Evolutionary conservation across 2,888 invertebrate species (phyloP), one percentile per base, ranked within the genome.

Genomic region (Drosophila nr. fundita): DNA sequence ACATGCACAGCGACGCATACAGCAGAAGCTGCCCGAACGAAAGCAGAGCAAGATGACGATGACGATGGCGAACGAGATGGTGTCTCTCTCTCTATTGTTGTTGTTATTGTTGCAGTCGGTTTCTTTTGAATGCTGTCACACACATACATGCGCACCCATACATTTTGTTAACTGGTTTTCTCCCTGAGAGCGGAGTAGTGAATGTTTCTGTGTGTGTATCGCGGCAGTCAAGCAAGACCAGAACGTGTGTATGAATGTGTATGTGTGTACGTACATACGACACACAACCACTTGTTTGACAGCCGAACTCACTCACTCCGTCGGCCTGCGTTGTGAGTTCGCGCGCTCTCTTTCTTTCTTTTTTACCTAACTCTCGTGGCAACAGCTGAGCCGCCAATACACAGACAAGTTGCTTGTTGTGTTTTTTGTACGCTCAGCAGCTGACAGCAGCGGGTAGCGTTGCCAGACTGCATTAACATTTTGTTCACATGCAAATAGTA

Each of bases 241-340:
- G 78, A 70, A 82, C 65, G 59, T 60, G 60, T 48, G 49, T 40
- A 48, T 49, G 55, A 29, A 59, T 36, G 24, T 24, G 24, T 8
- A 62, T 49, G 53, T 40, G 48, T 45, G 59, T 36, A 49, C 29
- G 55, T 50, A 48, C 18, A 52, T 45, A 58, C 38, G 53, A 27
- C 54, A 76, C 61, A 74, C 90, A 73, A 90, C 87, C 87, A 87
- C 87, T 87, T 87, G 87, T 87, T 87, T 88, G 89, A 76, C 83
- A 68, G 78, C 54, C 40, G 61, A 27, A 58, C 59, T 59, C 59
- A 15, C 40, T n/a, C 36, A 27, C 42, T 52, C 53, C 13, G 15
- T 55, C 36, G 18, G 18, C 15, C 5, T 21, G 8, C 38, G 4
- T 2, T 55, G 29, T n/a, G 58, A 68, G 58, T 67, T 57, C 29